These are phyloP conservation scores for Macrobrachium rosenbergii DNA, from an alignment of 1,140 invertebrate species.

Conservation along the genomic window DNA sequence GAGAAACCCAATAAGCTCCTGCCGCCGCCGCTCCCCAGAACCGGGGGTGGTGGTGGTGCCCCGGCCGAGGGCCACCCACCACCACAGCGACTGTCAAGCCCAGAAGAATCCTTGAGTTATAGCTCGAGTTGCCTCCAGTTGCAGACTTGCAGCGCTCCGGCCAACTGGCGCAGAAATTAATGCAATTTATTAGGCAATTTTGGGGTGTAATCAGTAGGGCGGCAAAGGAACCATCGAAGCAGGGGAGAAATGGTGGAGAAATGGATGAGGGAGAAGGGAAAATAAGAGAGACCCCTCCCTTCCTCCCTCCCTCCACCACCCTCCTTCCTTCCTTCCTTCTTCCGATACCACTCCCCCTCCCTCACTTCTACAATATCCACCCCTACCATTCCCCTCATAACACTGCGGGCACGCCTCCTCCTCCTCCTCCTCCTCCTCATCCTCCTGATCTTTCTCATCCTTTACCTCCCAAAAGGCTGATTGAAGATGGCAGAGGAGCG, in stretches of 20 bases:
- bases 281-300: too few species aligned
- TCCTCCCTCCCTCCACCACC: not conserved
- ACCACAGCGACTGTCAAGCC: constrained; percentile 39
- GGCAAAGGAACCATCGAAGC: constrained; percentile 58
- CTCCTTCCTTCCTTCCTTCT: not conserved
- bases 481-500: not conserved
- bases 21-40: too few species aligned
- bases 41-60: too few species aligned
- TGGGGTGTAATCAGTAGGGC: constrained; percentile 60
- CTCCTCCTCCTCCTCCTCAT: too few species aligned
- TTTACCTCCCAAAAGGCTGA: not conserved
- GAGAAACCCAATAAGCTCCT: too few species aligned
- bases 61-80: not conserved
- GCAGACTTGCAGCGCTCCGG: constrained; percentile 36
- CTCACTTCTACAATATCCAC: not conserved
- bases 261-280: constrained; percentile 34
- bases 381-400: not conserved
- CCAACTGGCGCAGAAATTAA: constrained; percentile 56
- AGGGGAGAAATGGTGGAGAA: constrained; percentile 38
- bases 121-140: constrained; percentile 52
- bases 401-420: not conserved
- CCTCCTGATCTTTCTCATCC: not conserved
- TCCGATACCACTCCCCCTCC: not conserved
- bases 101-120: constrained; percentile 59
- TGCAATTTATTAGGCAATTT: constrained; percentile 62